Percentiles rank a stretch among this genome's conserved stretches.
Evolutionary conservation across 2,888 invertebrate genomes (phyloP).

Genomic region (Pristionchus mayeri): DNA sequence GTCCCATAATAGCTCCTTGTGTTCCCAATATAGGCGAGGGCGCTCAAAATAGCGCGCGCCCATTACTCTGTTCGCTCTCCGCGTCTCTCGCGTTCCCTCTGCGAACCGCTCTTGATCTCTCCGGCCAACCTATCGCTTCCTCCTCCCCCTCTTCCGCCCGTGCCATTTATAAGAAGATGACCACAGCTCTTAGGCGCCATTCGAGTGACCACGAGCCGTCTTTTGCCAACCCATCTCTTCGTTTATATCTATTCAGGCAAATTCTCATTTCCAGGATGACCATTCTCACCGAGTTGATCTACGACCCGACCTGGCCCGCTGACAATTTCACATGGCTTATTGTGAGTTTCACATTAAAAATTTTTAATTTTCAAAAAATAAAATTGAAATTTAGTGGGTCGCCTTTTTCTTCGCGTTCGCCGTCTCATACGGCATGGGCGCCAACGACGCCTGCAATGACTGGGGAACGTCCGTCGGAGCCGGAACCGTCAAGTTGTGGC

Average conservation of each 20-base stretch:
- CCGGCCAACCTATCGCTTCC: neutral
- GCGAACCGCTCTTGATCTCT: slow-evolving; percentile 15
- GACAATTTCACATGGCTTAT: slow-evolving; percentile 61
- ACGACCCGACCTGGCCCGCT: slow-evolving; percentile 61
- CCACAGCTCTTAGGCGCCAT: neutral
- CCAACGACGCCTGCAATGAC: slow-evolving; percentile 67
- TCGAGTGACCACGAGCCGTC: neutral
- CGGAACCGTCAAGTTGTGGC: slow-evolving; percentile 65
- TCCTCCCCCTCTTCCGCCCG: neutral
- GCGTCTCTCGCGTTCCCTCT: neutral
- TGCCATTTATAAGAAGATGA: neutral
- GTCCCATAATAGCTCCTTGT: neutral
- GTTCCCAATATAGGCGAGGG: neutral
- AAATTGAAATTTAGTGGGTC: slow-evolving; percentile 45
- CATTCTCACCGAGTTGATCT: slow-evolving; percentile 44
- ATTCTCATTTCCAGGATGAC: neutral
- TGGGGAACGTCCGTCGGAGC: slow-evolving; percentile 68
- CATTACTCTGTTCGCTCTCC: neutral
- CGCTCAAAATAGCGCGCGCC: neutral
- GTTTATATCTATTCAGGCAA: neutral
- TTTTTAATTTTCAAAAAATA: neutral
- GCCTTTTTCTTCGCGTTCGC: slow-evolving; percentile 66
- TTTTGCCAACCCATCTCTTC: neutral
- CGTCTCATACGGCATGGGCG: slow-evolving; percentile 67
- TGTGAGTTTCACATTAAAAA: slow-evolving; percentile 34